Evolutionary conservation across 2,113 vertebrate genomes (phyloP), one percentile per base, ranked within the genome.

Genomic region (Neotoma lepida): DNA sequence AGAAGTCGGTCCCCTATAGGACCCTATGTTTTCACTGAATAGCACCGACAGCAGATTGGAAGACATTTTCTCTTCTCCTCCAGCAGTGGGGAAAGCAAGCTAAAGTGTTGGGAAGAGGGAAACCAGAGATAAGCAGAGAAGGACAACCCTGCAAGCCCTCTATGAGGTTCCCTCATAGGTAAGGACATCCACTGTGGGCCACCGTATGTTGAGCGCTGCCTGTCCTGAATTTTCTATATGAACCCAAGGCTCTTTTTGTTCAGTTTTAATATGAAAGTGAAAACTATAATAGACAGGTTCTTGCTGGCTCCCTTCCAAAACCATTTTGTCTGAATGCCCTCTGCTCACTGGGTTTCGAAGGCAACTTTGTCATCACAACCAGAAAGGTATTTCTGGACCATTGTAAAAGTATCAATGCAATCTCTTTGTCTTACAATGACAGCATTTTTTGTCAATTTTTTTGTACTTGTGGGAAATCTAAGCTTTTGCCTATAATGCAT

Each of bases 401-500:
- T 56, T 71, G 22, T 56, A 94, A 91, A 51, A 91, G 70, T 49
- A 80, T 12, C 33, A 94, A 5, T 4, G 7, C 20, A 54, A 56
- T 71, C 77, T 35, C 51, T 41, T 80, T 81, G 54, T 10, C 44
- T 92, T 35, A 54, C 18, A 56, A 2, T 39, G 63, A 85, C 15
- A 86, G 17, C 35, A 12, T 91, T 88, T 91, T 51, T 51, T 51
- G 51, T 30, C 56, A 46, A 88, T 9, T 28, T 58, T 94, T 95
- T 51, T 78, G 18, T 71, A 70, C 22, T 71, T 96, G 54, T 85
- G 41, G 93, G 66, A 96, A 91, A 70, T n/a, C 39, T 78, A 14
- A 24, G n/a, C n/a, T 93, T 94, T 68, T 49, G 20, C n/a, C 74
- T 80, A 54, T 14, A 73, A 54, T 35, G 35, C 14, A 76, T 73